Conservation (phyloP, 1,140 invertebrate species). For the Leptinotarsa undecemlineata region DNA sequence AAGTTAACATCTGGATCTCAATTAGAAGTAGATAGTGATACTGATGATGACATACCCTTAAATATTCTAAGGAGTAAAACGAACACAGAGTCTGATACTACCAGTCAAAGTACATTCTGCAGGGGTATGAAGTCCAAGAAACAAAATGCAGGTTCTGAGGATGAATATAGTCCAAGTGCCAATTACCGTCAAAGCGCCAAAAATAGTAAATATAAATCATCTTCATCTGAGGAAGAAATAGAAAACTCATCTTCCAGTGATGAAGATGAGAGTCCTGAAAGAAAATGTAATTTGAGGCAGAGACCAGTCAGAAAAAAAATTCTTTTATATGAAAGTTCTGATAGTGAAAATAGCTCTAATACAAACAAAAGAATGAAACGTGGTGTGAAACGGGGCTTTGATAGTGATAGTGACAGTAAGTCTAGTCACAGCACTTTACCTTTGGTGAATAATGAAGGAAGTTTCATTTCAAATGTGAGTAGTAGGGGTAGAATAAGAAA, state of each 20-base stretch:
- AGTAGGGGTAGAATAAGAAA: conserved; percentile 82
- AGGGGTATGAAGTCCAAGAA: conserved; percentile 7
- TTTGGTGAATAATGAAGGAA: conserved; percentile 33
- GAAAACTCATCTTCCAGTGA: conserved; percentile 5
- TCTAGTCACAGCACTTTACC: background rate
- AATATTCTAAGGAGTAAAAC: conserved; percentile 28
- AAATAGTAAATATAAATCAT: conserved; percentile 1
- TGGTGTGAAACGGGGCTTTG: conserved; percentile 56
- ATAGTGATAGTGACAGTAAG: conserved; percentile 38
- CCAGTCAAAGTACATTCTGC: conserved; percentile 6
- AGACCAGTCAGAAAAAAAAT: conserved; percentile 16
- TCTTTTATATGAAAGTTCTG: conserved; percentile 20
- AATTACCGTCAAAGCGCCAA: background rate
- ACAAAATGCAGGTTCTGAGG: background rate
- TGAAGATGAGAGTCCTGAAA: conserved; percentile 1
- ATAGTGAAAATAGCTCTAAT: conserved; percentile 25
- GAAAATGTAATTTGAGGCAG: conserved; percentile 22
- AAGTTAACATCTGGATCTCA: conserved; percentile 41
- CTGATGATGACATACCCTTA: conserved; percentile 39
- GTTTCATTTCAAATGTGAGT: conserved; percentile 68
- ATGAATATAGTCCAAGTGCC: conserved; percentile 18
- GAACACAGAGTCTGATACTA: conserved; percentile 31
- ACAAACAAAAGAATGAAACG: conserved; percentile 24
- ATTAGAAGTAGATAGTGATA: conserved; percentile 36
- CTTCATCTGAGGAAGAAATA: background rate